Evolutionary conservation across 2,888 invertebrate species (phyloP), one percentile per base, ranked within the genome.

Genomic region (Tholera decimalis): DNA sequence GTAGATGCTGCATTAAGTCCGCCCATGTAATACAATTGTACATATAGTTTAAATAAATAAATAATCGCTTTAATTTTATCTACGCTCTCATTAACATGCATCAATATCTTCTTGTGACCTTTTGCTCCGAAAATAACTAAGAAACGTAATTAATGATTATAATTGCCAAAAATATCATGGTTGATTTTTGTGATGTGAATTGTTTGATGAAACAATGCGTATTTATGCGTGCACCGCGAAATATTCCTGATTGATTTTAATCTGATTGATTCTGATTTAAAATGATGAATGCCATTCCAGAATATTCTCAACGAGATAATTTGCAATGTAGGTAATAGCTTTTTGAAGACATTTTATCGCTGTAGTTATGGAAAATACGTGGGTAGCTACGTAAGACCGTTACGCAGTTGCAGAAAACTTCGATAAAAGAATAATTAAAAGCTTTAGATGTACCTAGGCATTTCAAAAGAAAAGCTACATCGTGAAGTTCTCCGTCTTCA

Each of bases 231-330:
- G 24, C 61, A 49, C 44, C 15, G 37, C 37, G 20, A 60, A 59
- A 61, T n/a, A 71, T 22, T 43, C 8, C 20, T 24, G 37, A 71
- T 61, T n/a, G n/a, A n/a, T n/a, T n/a, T n/a, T n/a, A n/a, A n/a
- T n/a, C n/a, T n/a, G n/a, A n/a, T n/a, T n/a, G n/a, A n/a, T n/a
- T n/a, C n/a, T n/a, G n/a, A n/a, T n/a, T n/a, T n/a, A n/a, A n/a
- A n/a, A n/a, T n/a, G n/a, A n/a, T n/a, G n/a, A n/a, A n/a, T n/a
- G n/a, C n/a, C n/a, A n/a, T n/a, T n/a, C n/a, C 11, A n/a, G 18
- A 66, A 37, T 26, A 15, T 50, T 30, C 0, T 24, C 37, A 18
- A 3, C 9, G 6, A 47, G 9, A 51, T 39, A 8, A 24, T 49
- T 33, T 26, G 26, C 18, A 13, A 33, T 13, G 33, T 18, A 33